Percentiles rank a stretch among this genome's conserved stretches.
phyloP scores from a whole-genome alignment of 2,113 vertebrate genomes.

The Anser brachyrhynchus region DNA sequence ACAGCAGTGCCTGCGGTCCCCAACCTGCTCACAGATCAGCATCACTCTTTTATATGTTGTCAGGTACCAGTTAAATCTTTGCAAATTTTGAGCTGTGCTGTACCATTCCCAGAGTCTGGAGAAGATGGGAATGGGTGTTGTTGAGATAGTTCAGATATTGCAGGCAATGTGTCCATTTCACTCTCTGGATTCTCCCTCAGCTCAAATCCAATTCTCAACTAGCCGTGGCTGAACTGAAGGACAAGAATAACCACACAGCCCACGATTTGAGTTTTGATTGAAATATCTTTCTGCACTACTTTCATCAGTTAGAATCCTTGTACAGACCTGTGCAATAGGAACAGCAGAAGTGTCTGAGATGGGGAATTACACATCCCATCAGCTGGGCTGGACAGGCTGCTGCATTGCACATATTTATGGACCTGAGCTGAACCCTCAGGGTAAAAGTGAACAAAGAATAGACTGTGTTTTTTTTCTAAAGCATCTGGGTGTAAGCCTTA shows the following conservation, averaged over 20 bases:
- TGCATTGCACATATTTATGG: constrained; percentile 51
- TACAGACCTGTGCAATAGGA: not conserved
- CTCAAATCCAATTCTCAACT: not conserved
- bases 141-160: not conserved
- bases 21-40: not conserved
- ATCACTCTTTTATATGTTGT: not conserved
- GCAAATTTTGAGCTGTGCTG: not conserved
- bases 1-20: rapidly evolving
- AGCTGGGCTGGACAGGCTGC: not conserved
- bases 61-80: not conserved
- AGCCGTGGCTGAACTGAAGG: not conserved
- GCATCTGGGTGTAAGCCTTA: constrained; percentile 77
- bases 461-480: constrained; percentile 72
- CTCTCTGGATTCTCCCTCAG: not conserved
- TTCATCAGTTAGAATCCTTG: not conserved
- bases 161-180: not conserved
- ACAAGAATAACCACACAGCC: not conserved
- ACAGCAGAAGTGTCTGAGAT: not conserved
- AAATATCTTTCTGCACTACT: not conserved
- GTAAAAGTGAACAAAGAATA: constrained; percentile 74
- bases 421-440: constrained; percentile 59
- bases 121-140: not conserved
- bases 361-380: not conserved
- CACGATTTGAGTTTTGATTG: not conserved
- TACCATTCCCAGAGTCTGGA: not conserved